Evolutionary conservation across 2,888 invertebrate genomes (phyloP).

Genomic region (Zootermopsis nevadensis): DNA sequence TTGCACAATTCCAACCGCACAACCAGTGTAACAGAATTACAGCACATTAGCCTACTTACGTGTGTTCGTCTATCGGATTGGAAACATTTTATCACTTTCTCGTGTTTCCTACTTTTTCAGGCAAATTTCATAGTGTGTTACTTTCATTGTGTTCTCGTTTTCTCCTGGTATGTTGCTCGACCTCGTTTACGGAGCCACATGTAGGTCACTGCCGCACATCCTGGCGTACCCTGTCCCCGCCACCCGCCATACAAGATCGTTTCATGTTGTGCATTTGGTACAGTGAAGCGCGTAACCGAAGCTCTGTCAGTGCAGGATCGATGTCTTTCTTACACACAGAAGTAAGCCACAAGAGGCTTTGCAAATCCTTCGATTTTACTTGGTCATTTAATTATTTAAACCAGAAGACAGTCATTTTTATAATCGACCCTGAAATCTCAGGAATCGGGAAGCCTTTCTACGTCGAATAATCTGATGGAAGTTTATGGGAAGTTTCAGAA

Average conservation of each 20-base stretch:
- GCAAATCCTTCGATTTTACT: no score
- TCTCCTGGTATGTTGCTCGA: not conserved
- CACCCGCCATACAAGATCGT: not conserved
- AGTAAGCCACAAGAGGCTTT: no score
- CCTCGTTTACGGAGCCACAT: not conserved
- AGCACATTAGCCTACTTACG: constrained; percentile 14
- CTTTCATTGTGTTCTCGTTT: constrained; percentile 22
- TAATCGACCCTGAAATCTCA: no score
- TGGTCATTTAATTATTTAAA: no score
- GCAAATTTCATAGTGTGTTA: constrained; percentile 9
- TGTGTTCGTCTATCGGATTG: not conserved
- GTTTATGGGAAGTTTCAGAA: no score
- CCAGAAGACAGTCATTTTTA: no score
- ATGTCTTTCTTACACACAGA: no score
- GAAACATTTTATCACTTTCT: not conserved
- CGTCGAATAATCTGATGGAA: no score
- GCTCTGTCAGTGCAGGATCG: no score
- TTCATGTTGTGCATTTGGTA: not conserved
- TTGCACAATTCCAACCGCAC: not conserved
- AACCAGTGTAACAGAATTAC: constrained; percentile 18
- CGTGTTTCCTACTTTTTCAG: constrained; percentile 12
- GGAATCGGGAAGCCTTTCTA: no score
- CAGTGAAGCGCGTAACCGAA: not conserved
- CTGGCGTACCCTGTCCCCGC: not conserved
- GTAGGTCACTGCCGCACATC: not conserved